phyloP scores from a whole-genome alignment of 2,888 invertebrate genomes.

The Diplolepis rosae region DNA sequence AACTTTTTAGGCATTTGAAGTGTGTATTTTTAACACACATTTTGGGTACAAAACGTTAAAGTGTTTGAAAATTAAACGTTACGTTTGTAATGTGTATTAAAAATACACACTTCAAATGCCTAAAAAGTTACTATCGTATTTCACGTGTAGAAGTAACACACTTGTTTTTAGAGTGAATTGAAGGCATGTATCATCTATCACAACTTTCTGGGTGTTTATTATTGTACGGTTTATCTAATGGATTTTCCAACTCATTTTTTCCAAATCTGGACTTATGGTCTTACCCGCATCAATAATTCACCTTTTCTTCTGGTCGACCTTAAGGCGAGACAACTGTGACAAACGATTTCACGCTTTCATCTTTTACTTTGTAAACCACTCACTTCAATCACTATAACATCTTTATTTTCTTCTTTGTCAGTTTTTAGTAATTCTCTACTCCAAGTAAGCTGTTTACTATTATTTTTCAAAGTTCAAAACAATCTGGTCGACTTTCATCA shows the following conservation, averaged over 20 bases:
- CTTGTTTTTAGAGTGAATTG: no score
- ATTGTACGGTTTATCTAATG: neutral
- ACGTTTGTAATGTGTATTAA: no score
- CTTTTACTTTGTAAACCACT: neutral
- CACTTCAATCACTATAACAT: no score
- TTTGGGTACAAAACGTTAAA: no score
- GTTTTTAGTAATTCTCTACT: neutral
- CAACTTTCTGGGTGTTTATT: neutral
- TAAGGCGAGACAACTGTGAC: constrained; percentile 7
- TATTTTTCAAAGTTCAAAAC: no score
- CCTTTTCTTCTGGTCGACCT: neutral
- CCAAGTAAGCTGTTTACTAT: neutral
- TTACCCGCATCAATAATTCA: neutral
- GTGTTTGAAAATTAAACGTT: no score
- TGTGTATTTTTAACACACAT: no score
- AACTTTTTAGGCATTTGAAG: no score
- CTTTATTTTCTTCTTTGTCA: neutral
- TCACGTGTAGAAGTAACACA: no score
- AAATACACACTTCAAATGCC: no score
- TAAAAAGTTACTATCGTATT: no score
- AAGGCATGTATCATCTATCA: neutral
- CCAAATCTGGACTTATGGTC: neutral
- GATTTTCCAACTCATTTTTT: constrained; percentile 7
- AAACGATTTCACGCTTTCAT: constrained; percentile 20
- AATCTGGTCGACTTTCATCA: neutral